Percentiles rank a stretch among this genome's conserved stretches.
phyloP scores from a whole-genome alignment of 1,140 invertebrate genomes.

The Archivesica marissinica region DNA sequence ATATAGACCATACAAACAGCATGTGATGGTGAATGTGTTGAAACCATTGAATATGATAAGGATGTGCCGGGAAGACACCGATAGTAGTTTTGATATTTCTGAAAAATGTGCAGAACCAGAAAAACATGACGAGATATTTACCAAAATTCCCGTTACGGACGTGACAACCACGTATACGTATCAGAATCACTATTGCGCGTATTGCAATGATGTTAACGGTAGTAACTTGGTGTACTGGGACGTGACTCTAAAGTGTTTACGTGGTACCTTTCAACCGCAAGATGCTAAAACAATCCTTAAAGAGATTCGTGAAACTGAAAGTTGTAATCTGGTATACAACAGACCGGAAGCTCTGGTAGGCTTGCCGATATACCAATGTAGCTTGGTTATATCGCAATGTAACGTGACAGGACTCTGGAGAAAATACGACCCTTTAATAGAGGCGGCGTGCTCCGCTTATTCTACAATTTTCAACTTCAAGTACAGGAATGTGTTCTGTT shows the following conservation, averaged over 20 bases:
- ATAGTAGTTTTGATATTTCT: neutral
- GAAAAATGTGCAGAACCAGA: neutral
- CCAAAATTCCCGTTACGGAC: neutral
- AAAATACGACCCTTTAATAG: neutral
- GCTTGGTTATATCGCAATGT: neutral
- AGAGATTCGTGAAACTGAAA: neutral
- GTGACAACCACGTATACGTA: neutral
- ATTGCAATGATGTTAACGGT: neutral
- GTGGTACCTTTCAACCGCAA: neutral
- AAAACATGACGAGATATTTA: neutral
- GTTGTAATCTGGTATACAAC: neutral
- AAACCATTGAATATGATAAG: neutral
- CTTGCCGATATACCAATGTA: neutral
- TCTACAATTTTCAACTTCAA: neutral
- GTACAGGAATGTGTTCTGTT: slow-evolving; percentile 18
- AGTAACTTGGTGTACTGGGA: neutral
- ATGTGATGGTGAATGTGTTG: neutral
- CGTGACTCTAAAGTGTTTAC: neutral
- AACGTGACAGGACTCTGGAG: slow-evolving; percentile 13
- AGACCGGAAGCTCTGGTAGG: neutral
- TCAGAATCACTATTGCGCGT: slow-evolving; percentile 1
- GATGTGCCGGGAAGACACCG: neutral
- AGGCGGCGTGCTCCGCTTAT: neutral
- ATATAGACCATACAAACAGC: neutral
- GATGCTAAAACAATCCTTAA: neutral